Percentiles rank a stretch among this genome's conserved stretches.
These are phyloP conservation scores for Melanargia galathea DNA, from an alignment of 2,888 invertebrate genomes.

Conservation along the genomic window DNA sequence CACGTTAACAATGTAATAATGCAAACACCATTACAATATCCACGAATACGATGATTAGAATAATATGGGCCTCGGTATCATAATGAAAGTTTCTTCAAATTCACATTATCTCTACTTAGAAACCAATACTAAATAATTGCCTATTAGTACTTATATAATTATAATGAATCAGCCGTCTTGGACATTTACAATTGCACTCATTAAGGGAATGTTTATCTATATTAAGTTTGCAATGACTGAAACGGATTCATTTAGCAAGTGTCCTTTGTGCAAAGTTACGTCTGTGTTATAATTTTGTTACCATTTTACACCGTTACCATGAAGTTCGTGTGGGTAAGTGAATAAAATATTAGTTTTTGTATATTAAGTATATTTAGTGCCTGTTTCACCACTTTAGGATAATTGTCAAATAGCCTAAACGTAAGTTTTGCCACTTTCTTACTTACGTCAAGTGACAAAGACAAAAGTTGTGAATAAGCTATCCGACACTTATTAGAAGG, in stretches of 20 bases:
- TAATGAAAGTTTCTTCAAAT: background rate
- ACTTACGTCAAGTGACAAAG: too few species aligned
- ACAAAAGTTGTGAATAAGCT: too few species aligned
- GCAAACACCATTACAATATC: background rate
- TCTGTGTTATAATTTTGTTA: background rate
- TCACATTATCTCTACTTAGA: conserved; percentile 16
- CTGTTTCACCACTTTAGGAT: too few species aligned
- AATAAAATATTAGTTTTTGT: background rate
- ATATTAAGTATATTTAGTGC: too few species aligned
- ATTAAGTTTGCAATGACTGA: conserved; percentile 19
- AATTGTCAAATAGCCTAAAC: too few species aligned
- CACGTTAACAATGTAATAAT: too few species aligned
- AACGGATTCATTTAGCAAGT: conserved; percentile 11
- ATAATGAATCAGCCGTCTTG: background rate
- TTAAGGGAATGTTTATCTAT: conserved; percentile 15
- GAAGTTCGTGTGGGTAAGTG: conserved; percentile 28
- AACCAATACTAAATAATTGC: background rate
- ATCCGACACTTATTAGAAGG: too few species aligned
- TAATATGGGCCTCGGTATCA: background rate
- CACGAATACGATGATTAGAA: background rate
- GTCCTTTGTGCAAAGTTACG: conserved; percentile 11
- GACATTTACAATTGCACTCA: background rate
- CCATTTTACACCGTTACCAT: conserved; percentile 15
- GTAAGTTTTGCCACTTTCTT: too few species aligned
- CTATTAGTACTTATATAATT: background rate